Evolutionary conservation across 1,140 invertebrate species (phyloP).

Genomic region (Pristionchus pacificus): DNA sequence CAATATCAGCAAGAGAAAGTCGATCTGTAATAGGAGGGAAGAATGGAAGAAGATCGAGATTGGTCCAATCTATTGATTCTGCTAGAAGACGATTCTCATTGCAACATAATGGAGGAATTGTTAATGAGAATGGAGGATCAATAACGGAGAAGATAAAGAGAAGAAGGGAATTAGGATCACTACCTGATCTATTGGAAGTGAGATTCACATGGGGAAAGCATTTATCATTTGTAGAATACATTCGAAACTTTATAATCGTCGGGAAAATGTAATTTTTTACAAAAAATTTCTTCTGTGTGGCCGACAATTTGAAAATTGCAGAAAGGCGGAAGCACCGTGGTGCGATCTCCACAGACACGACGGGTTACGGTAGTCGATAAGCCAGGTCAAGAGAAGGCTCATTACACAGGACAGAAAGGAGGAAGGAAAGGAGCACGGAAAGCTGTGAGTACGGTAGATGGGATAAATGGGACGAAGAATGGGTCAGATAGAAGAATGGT

Average conservation of each 20-base stretch:
- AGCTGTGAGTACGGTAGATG: not conserved
- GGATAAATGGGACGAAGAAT: no score
- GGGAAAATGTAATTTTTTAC: no score
- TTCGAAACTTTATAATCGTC: no score
- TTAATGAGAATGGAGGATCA: not conserved
- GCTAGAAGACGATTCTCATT: not conserved
- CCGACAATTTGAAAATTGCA: no score
- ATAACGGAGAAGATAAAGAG: no score
- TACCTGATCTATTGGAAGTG: not conserved
- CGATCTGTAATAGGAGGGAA: not conserved
- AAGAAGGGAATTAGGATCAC: not conserved
- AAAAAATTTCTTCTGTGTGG: no score
- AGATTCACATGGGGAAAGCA: no score
- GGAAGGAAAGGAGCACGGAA: conserved; percentile 11
- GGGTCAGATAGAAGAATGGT: no score
- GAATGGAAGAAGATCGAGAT: not conserved
- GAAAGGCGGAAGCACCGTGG: not conserved
- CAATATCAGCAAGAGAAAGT: not conserved
- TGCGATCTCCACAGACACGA: not conserved
- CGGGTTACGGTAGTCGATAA: conserved; percentile 34
- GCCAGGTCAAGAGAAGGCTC: conserved; percentile 33
- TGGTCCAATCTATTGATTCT: not conserved
- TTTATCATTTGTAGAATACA: no score
- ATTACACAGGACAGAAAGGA: conserved; percentile 19
- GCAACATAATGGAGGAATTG: not conserved